Percentiles rank a stretch among this genome's conserved stretches.
Conservation (phyloP, 1,140 invertebrate genomes). For the Drosophila sucinea region DNA sequence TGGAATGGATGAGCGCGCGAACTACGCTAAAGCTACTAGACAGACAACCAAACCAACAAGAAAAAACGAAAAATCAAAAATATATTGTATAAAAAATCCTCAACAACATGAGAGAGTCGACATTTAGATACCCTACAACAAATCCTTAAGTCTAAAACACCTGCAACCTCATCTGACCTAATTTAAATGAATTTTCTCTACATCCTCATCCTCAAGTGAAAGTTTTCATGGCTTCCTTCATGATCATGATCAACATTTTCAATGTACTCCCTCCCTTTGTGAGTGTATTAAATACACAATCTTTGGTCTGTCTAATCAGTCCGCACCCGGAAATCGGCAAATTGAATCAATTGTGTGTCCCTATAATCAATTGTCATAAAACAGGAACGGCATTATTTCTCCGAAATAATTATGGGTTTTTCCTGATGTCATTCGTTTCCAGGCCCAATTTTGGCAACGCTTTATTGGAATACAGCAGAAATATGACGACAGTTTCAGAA, state of each 20-base stretch:
- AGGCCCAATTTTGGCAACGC: no score
- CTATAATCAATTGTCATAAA: slow-evolving; percentile 16
- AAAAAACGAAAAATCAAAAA: slow-evolving; percentile 22
- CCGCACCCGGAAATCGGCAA: slow-evolving; percentile 5
- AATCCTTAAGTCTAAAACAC: no score
- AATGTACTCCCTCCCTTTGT: background rate
- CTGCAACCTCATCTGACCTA: no score
- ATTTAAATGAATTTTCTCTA: no score
- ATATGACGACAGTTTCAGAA: background rate
- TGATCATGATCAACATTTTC: background rate
- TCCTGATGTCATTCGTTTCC: background rate
- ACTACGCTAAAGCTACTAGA: background rate
- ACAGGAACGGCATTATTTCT: background rate
- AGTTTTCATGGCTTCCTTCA: no score
- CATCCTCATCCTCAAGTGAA: no score
- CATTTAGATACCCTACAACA: background rate
- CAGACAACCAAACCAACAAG: slow-evolving; percentile 7
- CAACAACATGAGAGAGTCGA: background rate
- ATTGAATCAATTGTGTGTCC: slow-evolving; percentile 2
- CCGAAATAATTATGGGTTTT: background rate
- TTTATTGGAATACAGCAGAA: background rate
- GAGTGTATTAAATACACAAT: background rate
- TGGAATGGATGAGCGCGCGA: background rate
- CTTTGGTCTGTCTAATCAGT: background rate
- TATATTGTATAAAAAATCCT: slow-evolving; percentile 21